Evolutionary conservation across 2,113 vertebrate species (phyloP).

Genomic region (Riparia riparia): DNA sequence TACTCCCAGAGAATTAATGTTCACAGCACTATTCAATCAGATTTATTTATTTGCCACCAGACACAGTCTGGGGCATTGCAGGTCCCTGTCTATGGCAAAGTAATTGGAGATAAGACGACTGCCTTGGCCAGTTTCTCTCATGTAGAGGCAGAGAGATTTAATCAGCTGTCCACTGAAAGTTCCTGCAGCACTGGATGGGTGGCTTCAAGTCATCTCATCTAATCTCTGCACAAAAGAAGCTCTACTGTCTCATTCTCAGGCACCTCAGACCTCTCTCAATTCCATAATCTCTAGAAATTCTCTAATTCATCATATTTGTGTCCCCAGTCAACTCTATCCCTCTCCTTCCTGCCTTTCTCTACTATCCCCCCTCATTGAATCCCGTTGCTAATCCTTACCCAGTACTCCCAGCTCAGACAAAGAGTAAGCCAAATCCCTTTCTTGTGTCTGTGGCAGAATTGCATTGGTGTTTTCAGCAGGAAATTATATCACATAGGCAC

Average conservation of each 20-base stretch:
- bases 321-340: background rate
- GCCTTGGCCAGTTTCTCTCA: background rate
- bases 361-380: background rate
- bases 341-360: background rate
- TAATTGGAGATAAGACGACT: background rate
- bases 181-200: background rate
- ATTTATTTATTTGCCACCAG: conserved; percentile 55
- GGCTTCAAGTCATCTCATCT: background rate
- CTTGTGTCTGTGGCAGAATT: background rate
- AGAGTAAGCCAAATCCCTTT: background rate
- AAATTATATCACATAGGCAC: background rate
- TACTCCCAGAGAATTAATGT: conserved; percentile 32
- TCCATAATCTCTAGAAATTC: background rate
- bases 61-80: background rate
- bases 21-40: background rate
- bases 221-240: background rate
- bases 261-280: background rate
- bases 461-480: background rate
- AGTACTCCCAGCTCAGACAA: background rate
- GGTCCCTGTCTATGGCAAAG: conserved; percentile 14
- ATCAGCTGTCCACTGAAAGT: background rate
- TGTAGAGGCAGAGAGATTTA: background rate
- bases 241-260: background rate
- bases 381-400: background rate
- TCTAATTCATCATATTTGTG: background rate